Conservation (phyloP, 2,113 vertebrate species). For the Brevimyrus niger region DNA sequence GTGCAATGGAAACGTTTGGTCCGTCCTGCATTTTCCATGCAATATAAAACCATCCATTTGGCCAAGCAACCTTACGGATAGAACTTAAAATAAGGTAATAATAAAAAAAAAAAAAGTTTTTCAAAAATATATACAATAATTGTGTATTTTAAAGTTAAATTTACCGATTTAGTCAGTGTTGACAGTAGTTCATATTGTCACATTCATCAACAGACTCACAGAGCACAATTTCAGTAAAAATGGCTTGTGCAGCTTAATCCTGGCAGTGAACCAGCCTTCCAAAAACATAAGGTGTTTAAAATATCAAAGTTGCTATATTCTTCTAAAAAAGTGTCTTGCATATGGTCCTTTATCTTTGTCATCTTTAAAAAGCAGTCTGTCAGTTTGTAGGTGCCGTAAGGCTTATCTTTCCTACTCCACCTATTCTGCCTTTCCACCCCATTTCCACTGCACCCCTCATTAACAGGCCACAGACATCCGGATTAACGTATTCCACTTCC, state of each 20-base stretch:
- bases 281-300: not conserved
- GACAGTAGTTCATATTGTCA: not conserved
- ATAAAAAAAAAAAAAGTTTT: not conserved
- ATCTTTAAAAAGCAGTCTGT: constrained; percentile 23
- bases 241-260: not conserved
- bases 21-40: not conserved
- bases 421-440: not conserved
- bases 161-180: not conserved
- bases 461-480: constrained; percentile 1
- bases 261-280: not conserved
- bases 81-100: not conserved
- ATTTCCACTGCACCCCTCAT: not conserved
- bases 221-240: not conserved
- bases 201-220: not conserved
- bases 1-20: not conserved
- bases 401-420: constrained; percentile 20
- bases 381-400: constrained; percentile 42
- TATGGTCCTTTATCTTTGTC: not conserved
- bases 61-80: not conserved
- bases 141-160: not conserved
- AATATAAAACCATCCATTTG: not conserved
- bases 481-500: not conserved
- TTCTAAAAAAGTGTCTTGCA: not conserved
- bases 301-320: not conserved
- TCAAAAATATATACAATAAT: not conserved